Base-by-base conservation (phyloP, 2,113 vertebrate genomes). In the Ailurus styani region DNA sequence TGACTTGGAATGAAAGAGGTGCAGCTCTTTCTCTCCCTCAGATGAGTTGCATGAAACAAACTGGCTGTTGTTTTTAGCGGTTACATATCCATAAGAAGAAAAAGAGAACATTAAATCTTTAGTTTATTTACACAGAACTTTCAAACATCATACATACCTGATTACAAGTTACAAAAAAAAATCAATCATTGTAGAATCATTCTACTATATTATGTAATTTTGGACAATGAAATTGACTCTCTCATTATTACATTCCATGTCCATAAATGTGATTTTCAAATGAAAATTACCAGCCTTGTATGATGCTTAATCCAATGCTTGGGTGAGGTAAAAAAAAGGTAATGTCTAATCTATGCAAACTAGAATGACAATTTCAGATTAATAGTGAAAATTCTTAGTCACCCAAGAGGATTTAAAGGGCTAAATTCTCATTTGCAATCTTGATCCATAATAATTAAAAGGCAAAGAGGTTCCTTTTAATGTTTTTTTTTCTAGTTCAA, bases 361-460 rank as follows among this genome's bases (percentile, higher is more conserved):
- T 78, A 60, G 70, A 94, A 57, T 86, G 77, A 94, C n/a, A 73
- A 37, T 93, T 98, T 84, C 34, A 96, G 90, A 85, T 15, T 15
- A 27, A 86, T 25, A 62, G 23, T 31, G 83, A 88, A 93, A 78
- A 91, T 68, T 37, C 72, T 96, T 96, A 82, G 87, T 93, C 72
- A 77, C 84, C 54, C 79, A 93, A 97, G 78, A 66, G 40, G 72
- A 52, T 88, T 85, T 93, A 96, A 72, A 94, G 91, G 81, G 29
- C 42, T 97, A 95, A 90, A 75, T 98, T 98, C 86, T 97, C 60
- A 95, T 66, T 97, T 97, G 47, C 77, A 37, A 70, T 93, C 64
- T 97, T 96, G 73, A 72, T 96, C 54, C 91, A 54, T 97, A 97
- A 79, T 78, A 77, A 86, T 91, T 93, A 77, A 82, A 91, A 79